phyloP scores from a whole-genome alignment of 2,888 invertebrate species.

The Conus canariensis region DNA sequence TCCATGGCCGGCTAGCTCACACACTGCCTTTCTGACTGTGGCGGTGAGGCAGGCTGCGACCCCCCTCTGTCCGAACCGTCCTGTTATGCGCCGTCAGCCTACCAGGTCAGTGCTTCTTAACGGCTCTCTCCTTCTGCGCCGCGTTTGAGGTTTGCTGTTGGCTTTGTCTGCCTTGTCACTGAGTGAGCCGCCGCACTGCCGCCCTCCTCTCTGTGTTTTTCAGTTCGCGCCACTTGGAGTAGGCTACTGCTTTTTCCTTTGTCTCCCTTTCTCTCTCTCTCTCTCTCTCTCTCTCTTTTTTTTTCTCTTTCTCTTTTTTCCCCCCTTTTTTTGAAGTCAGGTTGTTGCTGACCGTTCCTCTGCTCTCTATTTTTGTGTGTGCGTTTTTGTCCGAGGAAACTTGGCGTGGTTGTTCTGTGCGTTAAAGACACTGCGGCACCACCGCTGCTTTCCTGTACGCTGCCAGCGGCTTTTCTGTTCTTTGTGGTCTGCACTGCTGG shows the following conservation, averaged over 20 bases:
- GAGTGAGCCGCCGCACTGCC: background rate
- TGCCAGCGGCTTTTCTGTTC: background rate
- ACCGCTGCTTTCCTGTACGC: background rate
- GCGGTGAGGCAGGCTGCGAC: slow-evolving; percentile 28
- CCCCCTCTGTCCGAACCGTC: slow-evolving; percentile 27
- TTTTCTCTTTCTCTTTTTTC: no score
- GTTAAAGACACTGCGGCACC: no score
- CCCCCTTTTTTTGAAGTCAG: no score
- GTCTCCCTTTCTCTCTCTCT: no score
- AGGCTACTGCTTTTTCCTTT: no score
- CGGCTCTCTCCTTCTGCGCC: background rate
- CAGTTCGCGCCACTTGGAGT: no score
- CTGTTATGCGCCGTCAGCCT: background rate
- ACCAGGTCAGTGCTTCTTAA: slow-evolving; percentile 35
- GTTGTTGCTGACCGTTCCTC: no score
- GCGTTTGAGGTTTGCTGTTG: background rate
- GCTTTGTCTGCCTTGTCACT: background rate
- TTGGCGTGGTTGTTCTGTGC: no score
- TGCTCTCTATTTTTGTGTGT: no score
- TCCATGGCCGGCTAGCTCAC: background rate
- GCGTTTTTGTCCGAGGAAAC: no score
- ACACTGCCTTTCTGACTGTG: slow-evolving; percentile 26
- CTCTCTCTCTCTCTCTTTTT: no score
- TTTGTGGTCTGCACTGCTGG: background rate
- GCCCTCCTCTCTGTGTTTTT: no score